Evolutionary conservation across 1,140 invertebrate species (phyloP).

Genomic region (Cephus cinctus): DNA sequence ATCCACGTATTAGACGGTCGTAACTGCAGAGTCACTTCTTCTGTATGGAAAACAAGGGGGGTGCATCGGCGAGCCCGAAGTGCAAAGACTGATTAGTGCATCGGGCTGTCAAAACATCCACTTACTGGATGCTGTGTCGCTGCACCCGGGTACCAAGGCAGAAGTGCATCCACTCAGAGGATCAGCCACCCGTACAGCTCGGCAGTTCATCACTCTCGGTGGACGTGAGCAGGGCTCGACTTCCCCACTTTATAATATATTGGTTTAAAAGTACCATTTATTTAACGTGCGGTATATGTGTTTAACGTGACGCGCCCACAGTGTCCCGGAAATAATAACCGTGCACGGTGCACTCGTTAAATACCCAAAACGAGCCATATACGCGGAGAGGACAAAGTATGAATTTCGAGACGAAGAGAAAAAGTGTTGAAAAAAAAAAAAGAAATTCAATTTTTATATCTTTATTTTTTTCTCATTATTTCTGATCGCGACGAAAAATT

Average conservation of each 20-base stretch:
- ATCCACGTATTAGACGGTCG: too few relatives aligned
- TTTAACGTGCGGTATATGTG: slow-evolving; percentile 51
- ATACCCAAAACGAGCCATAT: too few relatives aligned
- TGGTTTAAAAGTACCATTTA: slow-evolving; percentile 55
- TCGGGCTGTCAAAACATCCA: slow-evolving; percentile 51
- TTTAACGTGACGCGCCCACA: slow-evolving; percentile 35
- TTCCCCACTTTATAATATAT: slow-evolving; percentile 49
- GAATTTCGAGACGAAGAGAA: too few relatives aligned
- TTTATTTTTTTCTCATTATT: too few relatives aligned
- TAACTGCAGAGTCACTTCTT: too few relatives aligned
- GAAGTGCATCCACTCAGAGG: slow-evolving; percentile 32
- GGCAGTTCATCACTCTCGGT: slow-evolving; percentile 46
- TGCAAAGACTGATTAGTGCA: slow-evolving; percentile 52
- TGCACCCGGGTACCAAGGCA: slow-evolving; percentile 16
- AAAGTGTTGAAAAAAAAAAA: too few relatives aligned
- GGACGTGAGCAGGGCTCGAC: slow-evolving; percentile 20
- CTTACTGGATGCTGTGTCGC: slow-evolving; percentile 16
- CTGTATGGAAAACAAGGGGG: too few relatives aligned
- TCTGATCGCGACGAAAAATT: too few relatives aligned
- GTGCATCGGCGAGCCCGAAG: slow-evolving; percentile 30
- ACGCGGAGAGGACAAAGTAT: too few relatives aligned
- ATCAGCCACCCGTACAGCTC: slow-evolving; percentile 45
- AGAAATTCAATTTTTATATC: too few relatives aligned
- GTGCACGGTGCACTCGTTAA: slow-evolving; percentile 3
- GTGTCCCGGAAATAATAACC: slow-evolving; percentile 48